Base-by-base conservation (phyloP, 2,113 vertebrate genomes). In the Bubalus kerabau region DNA sequence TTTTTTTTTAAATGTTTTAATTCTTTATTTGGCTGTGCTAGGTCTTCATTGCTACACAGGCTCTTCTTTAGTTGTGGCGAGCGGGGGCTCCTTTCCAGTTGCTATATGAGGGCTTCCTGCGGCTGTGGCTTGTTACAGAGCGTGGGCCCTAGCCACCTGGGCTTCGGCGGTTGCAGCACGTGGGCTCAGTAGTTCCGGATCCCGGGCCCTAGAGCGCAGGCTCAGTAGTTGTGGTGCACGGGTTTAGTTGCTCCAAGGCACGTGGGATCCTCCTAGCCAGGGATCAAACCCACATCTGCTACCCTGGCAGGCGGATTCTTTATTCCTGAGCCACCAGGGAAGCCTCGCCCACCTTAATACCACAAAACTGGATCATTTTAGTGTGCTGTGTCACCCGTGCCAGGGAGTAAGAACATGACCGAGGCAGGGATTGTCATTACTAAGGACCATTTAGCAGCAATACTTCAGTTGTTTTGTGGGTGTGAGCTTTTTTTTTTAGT, bases 401-500 rank as follows among this genome's bases (percentile, higher is more conserved):
- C 3, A 46, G 32, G 2, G 26, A 48, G 16, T 60, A 14, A 80
- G 87, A 50, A 26, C 11, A 9, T 19, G 60, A 28, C 2, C 0
- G 0, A 32, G 40, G 3, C 1, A 23, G 40, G 7, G 3, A 24
- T 48, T 36, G 40, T 23, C 56, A 24, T 4, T 12, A 36, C n/a
- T 40, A 23, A 52, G 30, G 60, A 16, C 2, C 50, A 10, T 28
- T 64, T 19, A 78, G 54, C 30, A 30, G 36, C 46, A 74, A 54
- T 21, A 67, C 50, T 52, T 17, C 19, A 71, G 6, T 19, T 54
- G 32, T 32, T 56, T 5, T 17, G 36, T 10, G 9, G 14, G 3
- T 12, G 46, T 81, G 15, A 30, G 7, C 5, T 30, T 30, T 48
- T 46, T 64, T 43, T 48, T 30, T 30, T 11, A 46, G 74, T 40